Conservation (phyloP, 2,113 vertebrate species). For the Dasyprocta punctata region DNA sequence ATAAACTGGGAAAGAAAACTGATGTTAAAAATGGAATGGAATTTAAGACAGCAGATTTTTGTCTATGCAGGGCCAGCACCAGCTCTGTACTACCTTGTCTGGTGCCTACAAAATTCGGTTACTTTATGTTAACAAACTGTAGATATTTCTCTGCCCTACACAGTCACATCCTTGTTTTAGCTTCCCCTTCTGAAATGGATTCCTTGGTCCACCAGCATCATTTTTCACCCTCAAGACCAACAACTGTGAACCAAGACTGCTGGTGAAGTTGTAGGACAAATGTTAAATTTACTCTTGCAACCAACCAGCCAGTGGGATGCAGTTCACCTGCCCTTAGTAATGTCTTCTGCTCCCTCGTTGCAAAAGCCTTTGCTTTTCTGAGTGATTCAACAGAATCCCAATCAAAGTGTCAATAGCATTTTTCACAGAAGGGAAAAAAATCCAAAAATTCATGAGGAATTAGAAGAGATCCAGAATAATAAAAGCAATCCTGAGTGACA, state of each 20-base stretch:
- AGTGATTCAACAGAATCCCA: background rate
- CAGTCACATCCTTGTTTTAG: background rate
- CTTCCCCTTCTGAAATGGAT: background rate
- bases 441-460: background rate
- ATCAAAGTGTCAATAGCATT: background rate
- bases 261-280: background rate
- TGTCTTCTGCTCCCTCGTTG: background rate
- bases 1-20: background rate
- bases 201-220: background rate
- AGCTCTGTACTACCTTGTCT: background rate
- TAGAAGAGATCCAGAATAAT: background rate
- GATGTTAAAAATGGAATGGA: background rate
- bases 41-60: background rate
- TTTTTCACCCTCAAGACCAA: background rate
- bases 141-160: background rate
- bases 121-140: background rate
- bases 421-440: background rate
- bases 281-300: background rate
- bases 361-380: background rate
- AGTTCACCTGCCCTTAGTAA: background rate
- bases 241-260: background rate
- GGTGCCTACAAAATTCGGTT: background rate
- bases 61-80: background rate
- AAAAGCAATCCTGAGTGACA: background rate
- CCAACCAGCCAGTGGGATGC: background rate